Evolutionary conservation across 2,888 invertebrate genomes (phyloP).

Genomic region (Ophioninae sp.): DNA sequence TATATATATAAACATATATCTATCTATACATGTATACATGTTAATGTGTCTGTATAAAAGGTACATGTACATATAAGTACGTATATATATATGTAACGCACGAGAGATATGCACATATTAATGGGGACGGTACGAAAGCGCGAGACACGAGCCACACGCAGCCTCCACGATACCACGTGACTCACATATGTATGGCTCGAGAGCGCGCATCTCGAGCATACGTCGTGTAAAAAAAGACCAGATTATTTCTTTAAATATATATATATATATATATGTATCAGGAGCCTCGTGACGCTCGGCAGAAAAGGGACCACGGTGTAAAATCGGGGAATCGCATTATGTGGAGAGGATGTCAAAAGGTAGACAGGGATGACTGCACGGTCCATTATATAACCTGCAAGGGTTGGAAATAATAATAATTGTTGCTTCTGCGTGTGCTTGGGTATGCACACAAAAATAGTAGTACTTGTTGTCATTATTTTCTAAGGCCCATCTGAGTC

Average conservation of each 20-base stretch:
- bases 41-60: neutral
- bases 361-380: conserved; percentile 19
- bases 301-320: conserved; percentile 25
- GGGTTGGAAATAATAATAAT: too few species aligned
- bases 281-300: conserved; percentile 2
- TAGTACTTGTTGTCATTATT: too few species aligned
- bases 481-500: too few species aligned
- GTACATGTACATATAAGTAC: conserved; percentile 8
- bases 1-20: neutral
- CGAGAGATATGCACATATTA: conserved; percentile 7
- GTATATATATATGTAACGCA: neutral
- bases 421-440: too few species aligned
- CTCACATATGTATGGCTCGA: conserved; percentile 20
- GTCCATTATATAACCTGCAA: neutral
- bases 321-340: conserved; percentile 38
- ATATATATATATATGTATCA: neutral
- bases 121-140: conserved; percentile 34
- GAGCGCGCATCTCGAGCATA: neutral
- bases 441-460: too few species aligned
- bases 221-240: conserved; percentile 3
- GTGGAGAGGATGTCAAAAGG: conserved; percentile 18
- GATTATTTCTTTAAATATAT: neutral
- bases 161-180: conserved; percentile 30
- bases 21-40: neutral
- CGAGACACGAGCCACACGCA: conserved; percentile 58